phyloP scores from a whole-genome alignment of 2,113 vertebrate genomes.

The Sturnira hondurensis region DNA sequence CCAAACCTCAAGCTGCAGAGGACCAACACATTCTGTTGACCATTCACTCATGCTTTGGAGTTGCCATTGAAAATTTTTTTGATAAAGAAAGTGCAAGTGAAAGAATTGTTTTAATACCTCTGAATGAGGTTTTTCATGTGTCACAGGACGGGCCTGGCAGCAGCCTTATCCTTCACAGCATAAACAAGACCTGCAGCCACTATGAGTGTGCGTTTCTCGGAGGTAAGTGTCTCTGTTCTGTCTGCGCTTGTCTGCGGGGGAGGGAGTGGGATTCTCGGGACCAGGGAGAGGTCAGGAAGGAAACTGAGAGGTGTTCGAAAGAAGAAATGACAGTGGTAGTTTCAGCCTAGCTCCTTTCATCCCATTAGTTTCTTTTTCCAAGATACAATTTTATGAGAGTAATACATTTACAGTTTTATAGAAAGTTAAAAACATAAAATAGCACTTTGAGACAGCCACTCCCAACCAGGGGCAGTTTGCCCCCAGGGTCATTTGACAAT shows the following conservation, averaged over 20 bases:
- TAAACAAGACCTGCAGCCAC: slow-evolving; percentile 72
- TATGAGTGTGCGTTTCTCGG: slow-evolving; percentile 67
- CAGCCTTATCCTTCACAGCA: slow-evolving; percentile 62
- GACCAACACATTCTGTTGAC: slow-evolving; percentile 15
- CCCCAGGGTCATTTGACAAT: background rate
- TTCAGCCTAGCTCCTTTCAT: background rate
- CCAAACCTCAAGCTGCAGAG: background rate
- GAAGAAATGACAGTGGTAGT: background rate
- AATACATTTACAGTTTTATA: background rate
- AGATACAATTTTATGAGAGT: slow-evolving; percentile 4
- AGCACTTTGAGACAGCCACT: background rate
- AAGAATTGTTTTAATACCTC: slow-evolving; percentile 55
- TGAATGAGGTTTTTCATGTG: slow-evolving; percentile 70
- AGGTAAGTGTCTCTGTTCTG: slow-evolving; percentile 42
- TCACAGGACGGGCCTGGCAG: background rate
- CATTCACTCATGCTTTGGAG: slow-evolving; percentile 66
- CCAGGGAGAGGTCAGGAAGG: background rate
- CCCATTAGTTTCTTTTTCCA: background rate
- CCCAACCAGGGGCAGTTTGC: background rate
- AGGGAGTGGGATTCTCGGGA: background rate
- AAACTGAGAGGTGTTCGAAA: background rate
- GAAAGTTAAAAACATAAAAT: background rate
- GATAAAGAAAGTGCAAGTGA: slow-evolving; percentile 21
- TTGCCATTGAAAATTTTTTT: slow-evolving; percentile 39
- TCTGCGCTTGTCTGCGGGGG: background rate